phyloP scores from a whole-genome alignment of 2,888 invertebrate species.

The Petrolisthes cinctipes region DNA sequence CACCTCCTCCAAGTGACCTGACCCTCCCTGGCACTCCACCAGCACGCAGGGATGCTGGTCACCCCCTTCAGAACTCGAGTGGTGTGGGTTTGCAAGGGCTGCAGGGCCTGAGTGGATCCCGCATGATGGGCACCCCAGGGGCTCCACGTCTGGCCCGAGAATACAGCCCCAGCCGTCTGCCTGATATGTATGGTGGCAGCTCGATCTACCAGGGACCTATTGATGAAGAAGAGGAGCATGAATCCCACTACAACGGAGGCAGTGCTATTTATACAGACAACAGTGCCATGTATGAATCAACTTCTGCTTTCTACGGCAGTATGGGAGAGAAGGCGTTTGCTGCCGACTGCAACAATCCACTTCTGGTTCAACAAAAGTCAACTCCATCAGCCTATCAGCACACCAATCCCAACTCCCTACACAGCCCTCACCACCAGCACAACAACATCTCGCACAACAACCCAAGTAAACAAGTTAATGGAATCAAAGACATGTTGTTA shows the following conservation, averaged over 20 bases:
- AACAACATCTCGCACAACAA: conserved; percentile 1
- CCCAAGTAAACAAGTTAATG: conserved; percentile 27
- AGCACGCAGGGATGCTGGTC: conserved; percentile 38
- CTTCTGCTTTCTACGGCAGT: conserved; percentile 61
- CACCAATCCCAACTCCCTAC: not conserved
- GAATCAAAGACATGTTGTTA: conserved; percentile 31
- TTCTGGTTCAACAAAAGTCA: conserved; percentile 31
- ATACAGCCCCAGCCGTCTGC: conserved; percentile 48
- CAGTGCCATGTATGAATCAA: conserved; percentile 60
- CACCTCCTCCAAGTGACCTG: conserved; percentile 43
- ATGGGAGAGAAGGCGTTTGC: conserved; percentile 45
- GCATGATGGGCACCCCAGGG: conserved; percentile 60
- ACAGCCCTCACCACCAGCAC: conserved; percentile 12
- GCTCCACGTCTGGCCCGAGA: conserved; percentile 49
- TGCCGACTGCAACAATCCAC: conserved; percentile 47
- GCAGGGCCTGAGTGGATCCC: conserved; percentile 64
- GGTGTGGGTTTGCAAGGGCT: conserved; percentile 63
- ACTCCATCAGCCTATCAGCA: conserved; percentile 12
- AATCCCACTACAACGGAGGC: conserved; percentile 34
- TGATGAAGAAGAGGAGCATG: conserved; percentile 49
- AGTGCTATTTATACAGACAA: conserved; percentile 55
- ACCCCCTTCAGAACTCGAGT: conserved; percentile 38
- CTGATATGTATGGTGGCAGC: conserved; percentile 61
- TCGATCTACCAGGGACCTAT: conserved; percentile 57
- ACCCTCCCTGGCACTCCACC: conserved; percentile 31